Base-by-base conservation (phyloP, 2,797 vertebrate genomes). In the Xyrichtys novacula region DNA sequence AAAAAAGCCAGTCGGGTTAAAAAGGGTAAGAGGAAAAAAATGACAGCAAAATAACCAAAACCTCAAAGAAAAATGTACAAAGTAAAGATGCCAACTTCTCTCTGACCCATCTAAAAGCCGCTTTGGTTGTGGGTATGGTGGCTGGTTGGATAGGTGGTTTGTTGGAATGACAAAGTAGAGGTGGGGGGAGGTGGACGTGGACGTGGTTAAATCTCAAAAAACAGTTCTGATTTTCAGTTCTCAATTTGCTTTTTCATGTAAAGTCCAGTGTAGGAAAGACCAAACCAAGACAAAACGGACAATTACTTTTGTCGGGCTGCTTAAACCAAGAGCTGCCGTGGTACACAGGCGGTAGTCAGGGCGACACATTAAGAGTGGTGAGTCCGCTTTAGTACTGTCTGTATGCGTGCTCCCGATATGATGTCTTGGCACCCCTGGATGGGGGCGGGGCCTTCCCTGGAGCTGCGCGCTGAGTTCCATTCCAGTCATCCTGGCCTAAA, bases 221-320 rank as follows among this genome's bases (percentile, higher is more conserved):
- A 53, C 81, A 89, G 88, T 88, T 88, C 82, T 59, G 69, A 81
- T 90, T 89, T 81, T 85, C 89, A 87, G 84, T 90, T 85, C 86
- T 85, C 86, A 85, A 89, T 92, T 87, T 85, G 78, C 74, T 78
- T 76, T 84, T 73, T 81, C 52, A 32, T 83, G 82, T 77, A 89
- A 91, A 92, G 94, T 96, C 94, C 95, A 85, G 94, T 94, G 93
- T 95, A 85, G 83, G 81, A 88, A 86, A 95, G 72, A 93, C 71
- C 76, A 81, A 88, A 90, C 83, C 72, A 91, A 92, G 88, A 90
- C 83, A 94, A 96, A 96, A 95, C 93, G 91, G 94, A 96, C 95
- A 98, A 98, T 98, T 99, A 99, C 98, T 99, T 99, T 97, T 97
- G 94, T 96, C 94, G 88, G 95, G 96, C 88, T 95, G 95, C 95